These are phyloP conservation scores for Lepidurus arcticus DNA, from an alignment of 1,140 invertebrate species.

Conservation along the genomic window DNA sequence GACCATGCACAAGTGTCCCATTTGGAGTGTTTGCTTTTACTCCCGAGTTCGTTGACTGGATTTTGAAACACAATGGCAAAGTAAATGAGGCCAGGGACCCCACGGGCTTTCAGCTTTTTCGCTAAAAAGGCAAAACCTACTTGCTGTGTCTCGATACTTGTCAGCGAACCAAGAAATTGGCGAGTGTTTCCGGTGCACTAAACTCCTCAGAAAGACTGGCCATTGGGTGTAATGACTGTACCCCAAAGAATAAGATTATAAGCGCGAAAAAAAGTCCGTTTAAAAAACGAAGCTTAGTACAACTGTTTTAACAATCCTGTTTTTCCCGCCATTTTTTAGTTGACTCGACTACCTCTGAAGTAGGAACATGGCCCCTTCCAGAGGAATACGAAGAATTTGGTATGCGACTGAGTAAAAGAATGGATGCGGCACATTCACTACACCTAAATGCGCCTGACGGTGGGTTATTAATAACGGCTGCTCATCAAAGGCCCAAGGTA, in stretches of 20 bases:
- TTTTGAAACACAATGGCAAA: background rate
- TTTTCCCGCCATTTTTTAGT: background rate
- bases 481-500: background rate
- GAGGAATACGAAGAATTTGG: constrained; percentile 9
- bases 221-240: background rate
- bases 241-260: background rate
- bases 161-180: background rate
- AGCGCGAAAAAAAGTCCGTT: background rate
- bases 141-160: background rate
- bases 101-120: background rate
- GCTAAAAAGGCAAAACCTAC: background rate
- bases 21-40: background rate
- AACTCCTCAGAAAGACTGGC: background rate
- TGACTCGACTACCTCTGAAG: background rate
- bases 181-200: background rate
- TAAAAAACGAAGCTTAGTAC: background rate
- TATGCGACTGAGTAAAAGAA: background rate
- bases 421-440: background rate
- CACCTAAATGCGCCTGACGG: background rate
- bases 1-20: background rate
- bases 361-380: constrained; percentile 2
- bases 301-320: background rate
- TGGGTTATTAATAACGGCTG: background rate
- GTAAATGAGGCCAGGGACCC: constrained; percentile 9
- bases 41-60: background rate